Evolutionary conservation across 2,888 invertebrate genomes (phyloP), one percentile per base, ranked within the genome.

Genomic region (Pheosia gnoma): DNA sequence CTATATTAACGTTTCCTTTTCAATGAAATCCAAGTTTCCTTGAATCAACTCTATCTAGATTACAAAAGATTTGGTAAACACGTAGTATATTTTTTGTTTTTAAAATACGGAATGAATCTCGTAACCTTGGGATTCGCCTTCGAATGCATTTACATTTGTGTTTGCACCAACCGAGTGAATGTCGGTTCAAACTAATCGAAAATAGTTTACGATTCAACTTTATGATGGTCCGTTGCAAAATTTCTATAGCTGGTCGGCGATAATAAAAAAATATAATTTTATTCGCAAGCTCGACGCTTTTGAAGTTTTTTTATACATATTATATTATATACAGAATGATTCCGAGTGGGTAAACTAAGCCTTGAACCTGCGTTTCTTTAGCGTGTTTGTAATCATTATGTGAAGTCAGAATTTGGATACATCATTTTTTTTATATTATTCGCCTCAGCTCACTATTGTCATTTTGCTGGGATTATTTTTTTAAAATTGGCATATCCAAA

Each of bases 121-220:
- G 59, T 61, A 62, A 68, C 73, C 73, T 79, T 76, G 65, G 60
- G 58, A 49, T 47, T 9, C 65, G 61, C 70, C 68, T 77, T 64
- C 68, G 67, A 70, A 70, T 74, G 66, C 62, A 70, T 68, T 71
- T 71, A 66, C 63, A 61, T 71, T 70, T 74, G 68, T 72, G 74
- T 62, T 49, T 54, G 38, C 73, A 70, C 66, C 65, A 68, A 71
- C 69, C 70, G 66, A 78, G 72, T 76, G 70, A 78, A 76, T 71
- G 72, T 79, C 77, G 77, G 62, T 61, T 78, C 69, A 79, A 82
- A 75, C 76, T 85, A 82, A 88, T 88, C 87, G 83, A 77, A 87
- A 89, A 88, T 85, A 83, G 82, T 85, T 89, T 88, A 87, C 86
- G 87, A 86, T 82, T 82, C 70, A 64, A 82, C 80, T 89, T 89